phyloP scores from a whole-genome alignment of 2,888 invertebrate species.

The Eupithecia subumbrata region DNA sequence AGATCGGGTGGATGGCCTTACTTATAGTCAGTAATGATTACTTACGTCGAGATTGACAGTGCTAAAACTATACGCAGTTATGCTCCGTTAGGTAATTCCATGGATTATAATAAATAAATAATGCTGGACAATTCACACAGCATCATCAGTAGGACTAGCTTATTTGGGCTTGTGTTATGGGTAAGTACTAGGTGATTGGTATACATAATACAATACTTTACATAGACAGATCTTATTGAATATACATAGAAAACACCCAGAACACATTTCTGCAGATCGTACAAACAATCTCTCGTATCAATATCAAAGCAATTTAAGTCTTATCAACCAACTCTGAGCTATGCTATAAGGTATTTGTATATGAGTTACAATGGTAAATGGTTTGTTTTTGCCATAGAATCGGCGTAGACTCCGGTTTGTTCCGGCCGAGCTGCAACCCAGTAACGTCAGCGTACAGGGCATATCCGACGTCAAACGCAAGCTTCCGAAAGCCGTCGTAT shows the following conservation, averaged over 20 bases:
- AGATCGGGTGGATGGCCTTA: neutral
- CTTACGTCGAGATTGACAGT: neutral
- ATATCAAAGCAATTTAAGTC: neutral
- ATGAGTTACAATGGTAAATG: neutral
- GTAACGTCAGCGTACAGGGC: slow-evolving; percentile 48
- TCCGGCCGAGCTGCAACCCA: slow-evolving; percentile 35
- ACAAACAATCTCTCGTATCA: neutral
- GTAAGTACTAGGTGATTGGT: too few relatives aligned
- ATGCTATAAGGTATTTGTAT: neutral
- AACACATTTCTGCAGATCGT: too few relatives aligned
- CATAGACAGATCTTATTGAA: too few relatives aligned
- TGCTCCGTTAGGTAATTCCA: neutral
- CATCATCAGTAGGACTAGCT: too few relatives aligned
- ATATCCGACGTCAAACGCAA: slow-evolving; percentile 56
- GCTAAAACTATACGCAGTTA: neutral
- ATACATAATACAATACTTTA: too few relatives aligned
- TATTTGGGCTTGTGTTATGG: too few relatives aligned
- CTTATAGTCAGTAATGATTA: neutral
- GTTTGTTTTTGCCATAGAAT: slow-evolving; percentile 15
- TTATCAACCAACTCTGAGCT: neutral
- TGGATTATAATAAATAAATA: too few relatives aligned
- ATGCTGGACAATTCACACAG: too few relatives aligned
- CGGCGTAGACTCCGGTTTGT: slow-evolving; percentile 21
- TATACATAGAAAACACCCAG: too few relatives aligned
- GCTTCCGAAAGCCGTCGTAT: slow-evolving; percentile 51